Evolutionary conservation across 2,888 invertebrate genomes (phyloP), one percentile per base, ranked within the genome.

Genomic region (Pollenia amentaria): DNA sequence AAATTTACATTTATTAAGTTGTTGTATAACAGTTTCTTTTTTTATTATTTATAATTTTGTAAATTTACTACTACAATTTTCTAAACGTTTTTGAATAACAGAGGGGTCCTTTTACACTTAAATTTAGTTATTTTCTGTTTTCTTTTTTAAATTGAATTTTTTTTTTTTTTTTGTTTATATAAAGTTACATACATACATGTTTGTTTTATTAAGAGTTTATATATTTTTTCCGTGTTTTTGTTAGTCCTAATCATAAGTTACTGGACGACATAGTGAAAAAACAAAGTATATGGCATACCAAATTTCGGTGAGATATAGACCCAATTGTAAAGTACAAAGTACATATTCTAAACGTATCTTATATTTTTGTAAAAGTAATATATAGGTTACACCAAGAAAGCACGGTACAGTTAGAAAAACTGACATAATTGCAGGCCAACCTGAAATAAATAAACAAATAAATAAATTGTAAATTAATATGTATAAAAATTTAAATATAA

Each of bases 281-380:
- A 95, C 94, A 91, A 95, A 97, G 90, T 97, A 94, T 87, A 97
- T 95, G 70, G 97, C 93, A 89, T 91, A 93, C 91, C 92, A 93
- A 89, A 93, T 88, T 90, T 93, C 92, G 69, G 97, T 94, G 10
- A 95, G 95, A 91, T 98, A 96, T 91, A 99, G 95, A 89, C 96
- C 95, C 69, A 98, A 94, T 94, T 97, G 97, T 89, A 98, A 96
- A 60, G 96, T 96, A 92, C 97, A 96, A 91, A 98, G 95, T 89
- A 98, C 97, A 90, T 97, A 96, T 94, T 99, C 99, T 87, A 98
- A 94, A 87, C 97, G 94, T 62, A 98, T 95, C 69, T 97, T 97
- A 93, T 97, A 97, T 60, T 97, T 97, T 94, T 99, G 98, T 95
- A 97, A 97, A 75, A 97, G 94, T 62, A 98, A 94, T 91, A 98